Percentiles rank a stretch among this genome's conserved stretches.
These are phyloP conservation scores for Poecilus cupreus DNA, from an alignment of 2,888 invertebrate species.

Conservation along the genomic window DNA sequence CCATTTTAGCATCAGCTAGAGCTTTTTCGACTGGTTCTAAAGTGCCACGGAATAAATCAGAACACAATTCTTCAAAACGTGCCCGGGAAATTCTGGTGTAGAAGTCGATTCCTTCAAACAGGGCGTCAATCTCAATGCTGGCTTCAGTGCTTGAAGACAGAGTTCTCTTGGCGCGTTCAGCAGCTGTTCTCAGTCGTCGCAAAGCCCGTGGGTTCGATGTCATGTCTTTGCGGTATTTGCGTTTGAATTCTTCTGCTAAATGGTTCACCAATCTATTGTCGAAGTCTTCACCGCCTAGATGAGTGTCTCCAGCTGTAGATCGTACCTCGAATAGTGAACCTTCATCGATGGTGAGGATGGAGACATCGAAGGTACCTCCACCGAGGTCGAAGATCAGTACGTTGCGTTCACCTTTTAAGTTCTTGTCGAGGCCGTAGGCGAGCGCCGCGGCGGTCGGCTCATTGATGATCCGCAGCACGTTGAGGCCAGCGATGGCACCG, in stretches of 20 bases:
- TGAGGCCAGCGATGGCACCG: slow-evolving; percentile 79
- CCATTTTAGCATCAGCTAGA: slow-evolving; percentile 84
- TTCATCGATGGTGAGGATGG: slow-evolving; percentile 80
- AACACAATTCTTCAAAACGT: slow-evolving; percentile 84
- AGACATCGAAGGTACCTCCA: slow-evolving; percentile 82
- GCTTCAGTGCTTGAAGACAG: slow-evolving; percentile 86
- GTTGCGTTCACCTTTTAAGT: slow-evolving; percentile 70
- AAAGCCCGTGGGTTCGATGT: slow-evolving; percentile 79
- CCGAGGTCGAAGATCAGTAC: slow-evolving; percentile 76
- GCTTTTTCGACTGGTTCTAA: slow-evolving; percentile 85
- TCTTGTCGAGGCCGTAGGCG: slow-evolving; percentile 75
- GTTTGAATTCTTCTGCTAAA: slow-evolving; percentile 82
- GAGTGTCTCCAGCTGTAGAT: slow-evolving; percentile 76
- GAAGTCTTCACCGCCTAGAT: slow-evolving; percentile 72
- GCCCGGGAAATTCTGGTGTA: slow-evolving; percentile 84
- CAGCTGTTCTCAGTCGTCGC: slow-evolving; percentile 83
- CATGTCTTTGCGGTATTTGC: slow-evolving; percentile 83
- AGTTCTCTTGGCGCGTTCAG: slow-evolving; percentile 86
- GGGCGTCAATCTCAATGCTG: slow-evolving; percentile 83
- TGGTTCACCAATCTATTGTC: slow-evolving; percentile 80
- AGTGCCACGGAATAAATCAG: slow-evolving; percentile 82
- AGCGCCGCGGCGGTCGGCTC: slow-evolving; percentile 79
- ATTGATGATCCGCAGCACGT: slow-evolving; percentile 80
- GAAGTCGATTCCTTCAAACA: slow-evolving; percentile 84
- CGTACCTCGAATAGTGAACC: slow-evolving; percentile 75